A percentile compares a stretch with the other conserved stretches of the same genome.
These are phyloP conservation scores for Temnothorax curvispinosus DNA, from an alignment of 1,140 invertebrate genomes.

Conservation along the genomic window DNA sequence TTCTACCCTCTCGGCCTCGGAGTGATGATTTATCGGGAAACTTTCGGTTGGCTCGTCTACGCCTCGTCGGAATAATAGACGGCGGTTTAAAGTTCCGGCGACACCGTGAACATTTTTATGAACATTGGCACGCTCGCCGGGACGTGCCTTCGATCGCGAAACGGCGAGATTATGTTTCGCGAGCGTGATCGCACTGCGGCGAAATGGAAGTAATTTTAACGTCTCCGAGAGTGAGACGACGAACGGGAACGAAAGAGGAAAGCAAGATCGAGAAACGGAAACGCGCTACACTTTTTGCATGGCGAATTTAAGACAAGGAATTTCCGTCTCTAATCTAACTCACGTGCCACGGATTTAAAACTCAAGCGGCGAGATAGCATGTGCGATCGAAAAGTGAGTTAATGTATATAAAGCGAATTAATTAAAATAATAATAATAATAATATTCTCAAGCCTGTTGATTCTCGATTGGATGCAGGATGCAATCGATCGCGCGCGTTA, in stretches of 20 bases:
- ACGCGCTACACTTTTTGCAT: conserved; percentile 24
- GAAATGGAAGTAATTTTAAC: conserved; percentile 37
- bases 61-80: conserved; percentile 73
- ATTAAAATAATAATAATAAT: conserved; percentile 53
- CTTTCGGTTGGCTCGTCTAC: conserved; percentile 70
- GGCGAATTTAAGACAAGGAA: neutral
- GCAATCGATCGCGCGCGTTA: conserved; percentile 44
- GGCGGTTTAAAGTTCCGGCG: conserved; percentile 74
- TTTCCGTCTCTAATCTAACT: conserved; percentile 1
- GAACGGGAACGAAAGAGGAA: neutral
- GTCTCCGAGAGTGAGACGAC: neutral
- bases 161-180: neutral
- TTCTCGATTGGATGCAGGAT: conserved; percentile 37
- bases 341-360: conserved; percentile 26
- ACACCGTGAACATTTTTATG: conserved; percentile 73
- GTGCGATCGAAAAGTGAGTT: neutral
- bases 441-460: conserved; percentile 31
- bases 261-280: conserved; percentile 11
- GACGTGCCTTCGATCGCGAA: conserved; percentile 39
- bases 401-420: conserved; percentile 9
- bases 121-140: conserved; percentile 58
- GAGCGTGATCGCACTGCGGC: conserved; percentile 22
- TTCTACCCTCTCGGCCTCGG: conserved; percentile 58
- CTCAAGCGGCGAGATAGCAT: no score
- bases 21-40: conserved; percentile 78